Evolutionary conservation across 2,797 vertebrate genomes (phyloP), one percentile per base, ranked within the genome.

Genomic region (Brachymystax lenok): DNA sequence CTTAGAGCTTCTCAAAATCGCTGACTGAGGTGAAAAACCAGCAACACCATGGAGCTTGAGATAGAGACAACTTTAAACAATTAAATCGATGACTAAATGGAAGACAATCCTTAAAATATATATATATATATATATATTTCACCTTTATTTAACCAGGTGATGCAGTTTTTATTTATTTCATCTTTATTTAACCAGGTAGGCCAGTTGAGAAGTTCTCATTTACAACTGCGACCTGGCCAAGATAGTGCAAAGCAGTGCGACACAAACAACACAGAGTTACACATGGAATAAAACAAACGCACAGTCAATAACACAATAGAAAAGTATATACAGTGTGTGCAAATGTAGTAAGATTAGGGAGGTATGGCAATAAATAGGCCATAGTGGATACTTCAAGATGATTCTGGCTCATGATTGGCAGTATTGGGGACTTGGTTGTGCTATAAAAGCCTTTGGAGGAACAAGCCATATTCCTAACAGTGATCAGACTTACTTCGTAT

Each of bases 31-130:
- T 59, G 54, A 59, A 4, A 40, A 68, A 75, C 30, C 35, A 72
- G 56, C 54, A 74, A 66, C 77, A 81, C 75, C 69, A 71, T 5
- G 68, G 81, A 77, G 40, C 61, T 69, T 69, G 79, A 70, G 77
- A 81, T 73, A 84, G 52, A 46, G 50, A 74, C 17, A 21, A 66
- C 17, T 50, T 46, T 28, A 27, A 56, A 59, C n/a, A 56, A 40
- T 54, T 35, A 10, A 73, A 13, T 33, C 8, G 50, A 21, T 59
- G 8, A 59, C n/a, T 59, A 21, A 2, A 64, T 21, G 10, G 21
- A 71, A 16, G 63, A 8, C 63, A 16, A 13, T 27, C 63, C 13
- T 24, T 24, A 24, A 24, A 24, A 24, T 24, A 24, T 24, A 24
- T 24, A 24, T 24, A 24, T 24, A 24, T 24, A 24, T 24, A 24